These are phyloP conservation scores for Trisateles emortualis DNA, from an alignment of 2,888 invertebrate genomes.

Conservation along the genomic window DNA sequence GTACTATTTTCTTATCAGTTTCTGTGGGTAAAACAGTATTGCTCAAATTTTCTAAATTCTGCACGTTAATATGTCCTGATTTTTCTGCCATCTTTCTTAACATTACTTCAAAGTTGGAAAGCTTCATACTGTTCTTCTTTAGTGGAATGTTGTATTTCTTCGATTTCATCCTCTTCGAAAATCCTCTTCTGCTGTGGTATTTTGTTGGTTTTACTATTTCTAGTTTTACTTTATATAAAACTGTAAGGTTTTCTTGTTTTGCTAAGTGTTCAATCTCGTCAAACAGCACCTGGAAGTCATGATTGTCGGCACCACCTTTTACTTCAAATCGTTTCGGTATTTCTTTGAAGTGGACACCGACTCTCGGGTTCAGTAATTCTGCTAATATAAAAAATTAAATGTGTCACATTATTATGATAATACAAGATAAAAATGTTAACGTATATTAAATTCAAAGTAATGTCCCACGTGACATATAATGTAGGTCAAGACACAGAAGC, in stretches of 20 bases:
- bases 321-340: conserved; percentile 71
- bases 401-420: background rate
- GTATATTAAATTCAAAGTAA: too few relatives aligned
- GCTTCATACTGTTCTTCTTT: conserved; percentile 76
- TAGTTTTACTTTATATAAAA: conserved; percentile 70
- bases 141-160: conserved; percentile 77
- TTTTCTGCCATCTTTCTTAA: conserved; percentile 68
- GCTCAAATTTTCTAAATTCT: conserved; percentile 31
- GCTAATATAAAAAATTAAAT: conserved; percentile 11
- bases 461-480: too few relatives aligned
- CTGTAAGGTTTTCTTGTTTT: conserved; percentile 58
- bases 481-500: too few relatives aligned
- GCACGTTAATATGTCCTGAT: conserved; percentile 37
- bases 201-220: conserved; percentile 50
- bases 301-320: conserved; percentile 53
- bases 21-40: conserved; percentile 53
- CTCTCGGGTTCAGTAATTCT: conserved; percentile 52
- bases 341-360: conserved; percentile 51
- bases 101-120: conserved; percentile 73
- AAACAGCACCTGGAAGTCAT: conserved; percentile 63
- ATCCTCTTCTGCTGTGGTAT: conserved; percentile 26
- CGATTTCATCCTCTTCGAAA: conserved; percentile 55
- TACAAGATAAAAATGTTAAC: too few relatives aligned
- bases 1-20: conserved; percentile 39
- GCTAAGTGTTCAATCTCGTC: conserved; percentile 65